Conservation (phyloP, 2,797 vertebrate genomes). For the Arnoldichthys spilopterus region DNA sequence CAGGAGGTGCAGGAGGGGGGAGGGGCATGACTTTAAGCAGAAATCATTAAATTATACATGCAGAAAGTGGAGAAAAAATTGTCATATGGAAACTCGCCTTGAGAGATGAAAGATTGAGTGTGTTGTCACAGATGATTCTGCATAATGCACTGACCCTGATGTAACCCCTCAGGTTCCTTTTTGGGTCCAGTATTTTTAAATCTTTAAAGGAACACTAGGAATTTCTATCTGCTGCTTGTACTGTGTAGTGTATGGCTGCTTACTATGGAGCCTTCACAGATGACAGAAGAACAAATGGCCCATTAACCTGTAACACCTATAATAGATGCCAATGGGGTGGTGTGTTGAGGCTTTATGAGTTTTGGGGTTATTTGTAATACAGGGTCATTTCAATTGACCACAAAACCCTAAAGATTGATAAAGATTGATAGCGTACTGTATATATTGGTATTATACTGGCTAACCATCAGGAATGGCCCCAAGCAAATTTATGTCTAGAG, state of each 20-base stretch:
- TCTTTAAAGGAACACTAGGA: background rate
- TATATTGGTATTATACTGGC: too few relatives aligned
- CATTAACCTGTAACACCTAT: too few relatives aligned
- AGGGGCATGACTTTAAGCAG: constrained; percentile 59
- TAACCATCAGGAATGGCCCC: too few relatives aligned
- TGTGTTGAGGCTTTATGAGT: too few relatives aligned
- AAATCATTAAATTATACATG: constrained; percentile 66
- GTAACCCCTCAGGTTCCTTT: constrained; percentile 44
- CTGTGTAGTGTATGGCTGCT: background rate
- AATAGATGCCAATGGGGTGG: too few relatives aligned
- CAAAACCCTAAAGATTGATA: too few relatives aligned
- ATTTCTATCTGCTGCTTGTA: background rate
- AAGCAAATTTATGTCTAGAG: too few relatives aligned
- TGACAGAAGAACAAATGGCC: too few relatives aligned
- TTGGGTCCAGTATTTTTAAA: constrained; percentile 21
- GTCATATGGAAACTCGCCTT: constrained; percentile 5
- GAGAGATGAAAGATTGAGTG: background rate
- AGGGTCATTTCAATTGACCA: too few relatives aligned
- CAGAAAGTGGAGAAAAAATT: constrained; percentile 54
- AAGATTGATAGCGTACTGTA: too few relatives aligned
- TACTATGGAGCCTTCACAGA: background rate
- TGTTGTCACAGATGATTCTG: background rate
- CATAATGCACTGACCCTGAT: background rate
- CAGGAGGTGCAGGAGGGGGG: constrained; percentile 53
- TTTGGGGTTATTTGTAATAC: too few relatives aligned